A percentile compares a stretch with the other conserved stretches of the same genome.
These are phyloP conservation scores for Rhabditoides inermis DNA, from an alignment of 2,888 invertebrate genomes.

Conservation along the genomic window DNA sequence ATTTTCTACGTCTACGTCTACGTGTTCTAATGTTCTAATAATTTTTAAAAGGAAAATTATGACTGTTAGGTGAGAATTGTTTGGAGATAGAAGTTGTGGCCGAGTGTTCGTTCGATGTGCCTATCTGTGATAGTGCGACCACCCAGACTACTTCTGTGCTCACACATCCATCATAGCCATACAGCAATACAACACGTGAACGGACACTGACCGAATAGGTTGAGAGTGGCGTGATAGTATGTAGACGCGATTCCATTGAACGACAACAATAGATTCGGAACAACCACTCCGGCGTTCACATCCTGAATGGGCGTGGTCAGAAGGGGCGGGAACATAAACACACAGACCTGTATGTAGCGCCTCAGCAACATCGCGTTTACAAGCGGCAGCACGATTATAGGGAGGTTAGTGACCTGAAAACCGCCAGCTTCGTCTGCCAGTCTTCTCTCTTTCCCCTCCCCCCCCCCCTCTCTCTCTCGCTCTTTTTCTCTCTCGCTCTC, in stretches of 20 bases:
- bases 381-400: slow-evolving; percentile 45
- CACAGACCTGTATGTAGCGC: slow-evolving; percentile 35
- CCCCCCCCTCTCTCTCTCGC: no score
- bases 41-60: no score
- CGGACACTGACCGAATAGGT: slow-evolving; percentile 39
- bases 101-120: no score
- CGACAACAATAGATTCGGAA: slow-evolving; percentile 30
- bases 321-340: slow-evolving; percentile 23
- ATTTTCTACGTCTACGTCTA: no score
- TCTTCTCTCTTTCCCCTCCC: not conserved
- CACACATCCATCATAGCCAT: no score
- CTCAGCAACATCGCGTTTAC: slow-evolving; percentile 40
- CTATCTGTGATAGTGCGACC: no score
- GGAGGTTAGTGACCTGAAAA: slow-evolving; percentile 43
- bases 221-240: slow-evolving; percentile 48
- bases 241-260: slow-evolving; percentile 48
- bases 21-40: no score
- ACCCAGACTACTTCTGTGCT: no score
- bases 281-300: slow-evolving; percentile 22
- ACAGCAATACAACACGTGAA: no score
- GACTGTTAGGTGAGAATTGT: no score
- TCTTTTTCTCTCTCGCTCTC: no score
- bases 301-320: slow-evolving; percentile 28
- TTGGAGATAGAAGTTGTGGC: no score
- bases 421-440: not conserved